Base-by-base conservation (phyloP, 1,140 invertebrate species). In the Drosophila lacertosa region DNA sequence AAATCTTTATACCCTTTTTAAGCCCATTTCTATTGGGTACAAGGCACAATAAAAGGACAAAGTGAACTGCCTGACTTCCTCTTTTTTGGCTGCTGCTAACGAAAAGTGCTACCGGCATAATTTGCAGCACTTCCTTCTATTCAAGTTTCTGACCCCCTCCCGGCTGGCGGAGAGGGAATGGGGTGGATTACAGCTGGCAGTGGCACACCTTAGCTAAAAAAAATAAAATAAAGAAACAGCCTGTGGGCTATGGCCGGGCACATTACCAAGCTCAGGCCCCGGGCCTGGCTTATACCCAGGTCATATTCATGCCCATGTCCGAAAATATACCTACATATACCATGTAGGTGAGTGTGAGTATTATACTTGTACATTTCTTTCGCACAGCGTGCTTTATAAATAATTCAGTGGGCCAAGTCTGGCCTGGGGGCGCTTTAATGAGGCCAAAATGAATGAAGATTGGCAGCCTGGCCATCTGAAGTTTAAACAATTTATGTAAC, bases 361-460 rank as follows among this genome's bases (percentile, higher is more conserved):
- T 47, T 20, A 39, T 29, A 54, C 60, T 58, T 70, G 60, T 29
- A 50, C 45, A 51, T 70, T 66, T 58, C 62, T 58, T 65, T 57
- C 13, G 62, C 35, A 29, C 29, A 29, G 39, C 58, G 26, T 62
- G 44, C 58, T 50, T 67, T 82, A 88, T 88, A 88, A 88, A 88
- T 88, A 88, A 88, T 88, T 88, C 82, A 88, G 82, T 88, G 78
- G 77, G 63, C 77, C 74, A 70, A 70, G 67, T 77, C 77, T 73
- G 65, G 62, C 64, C 70, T 57, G 83, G 71, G 74, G 82, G 82
- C 70, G 63, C 82, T 88, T 88, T 88, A 88, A 88, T 88, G 82
- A 88, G 82, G 77, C 82, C 83, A 88, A 88, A 86, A 82, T 73
- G 81, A 76, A 86, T 79, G 68, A 77, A 77, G 74, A 75, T 75